Percentiles rank a stretch among this genome's conserved stretches.
These are phyloP conservation scores for Carcharodon carcharias DNA, from an alignment of 2,797 vertebrate genomes.

Conservation along the genomic window DNA sequence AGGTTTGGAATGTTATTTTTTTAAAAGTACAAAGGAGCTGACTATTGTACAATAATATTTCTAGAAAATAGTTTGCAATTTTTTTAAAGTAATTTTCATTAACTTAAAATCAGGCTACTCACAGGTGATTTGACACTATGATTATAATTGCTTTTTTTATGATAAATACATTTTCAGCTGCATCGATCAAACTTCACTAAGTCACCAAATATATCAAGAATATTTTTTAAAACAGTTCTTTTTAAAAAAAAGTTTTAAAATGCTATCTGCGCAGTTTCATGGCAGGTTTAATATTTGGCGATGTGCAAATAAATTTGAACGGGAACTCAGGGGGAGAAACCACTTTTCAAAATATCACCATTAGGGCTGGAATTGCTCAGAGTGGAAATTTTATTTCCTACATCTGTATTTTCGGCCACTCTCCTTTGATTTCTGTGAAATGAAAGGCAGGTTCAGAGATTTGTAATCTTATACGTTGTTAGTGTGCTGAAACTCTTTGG, in stretches of 20 bases:
- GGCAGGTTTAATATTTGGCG: not conserved
- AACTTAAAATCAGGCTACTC: not conserved
- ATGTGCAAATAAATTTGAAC: not conserved
- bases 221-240: not conserved
- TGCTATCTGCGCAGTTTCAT: not conserved
- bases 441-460: not conserved
- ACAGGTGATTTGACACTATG: not conserved
- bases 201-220: not conserved
- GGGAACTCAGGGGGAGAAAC: not conserved
- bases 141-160: not conserved
- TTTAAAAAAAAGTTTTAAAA: not conserved
- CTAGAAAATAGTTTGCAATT: not conserved
- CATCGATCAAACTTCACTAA: not conserved
- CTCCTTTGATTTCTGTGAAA: not conserved
- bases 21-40: not conserved
- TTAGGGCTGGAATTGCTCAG: not conserved
- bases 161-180: not conserved
- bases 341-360: not conserved
- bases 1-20: not conserved
- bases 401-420: too few relatives aligned
- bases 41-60: not conserved
- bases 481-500: not conserved
- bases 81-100: not conserved
- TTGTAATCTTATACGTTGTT: not conserved
- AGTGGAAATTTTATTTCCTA: not conserved